A percentile compares a stretch with the other conserved stretches of the same genome.
These are phyloP conservation scores for pig (Sus scrofa) DNA, from an alignment of 2,113 vertebrate genomes.

Conservation along the genomic window DNA sequence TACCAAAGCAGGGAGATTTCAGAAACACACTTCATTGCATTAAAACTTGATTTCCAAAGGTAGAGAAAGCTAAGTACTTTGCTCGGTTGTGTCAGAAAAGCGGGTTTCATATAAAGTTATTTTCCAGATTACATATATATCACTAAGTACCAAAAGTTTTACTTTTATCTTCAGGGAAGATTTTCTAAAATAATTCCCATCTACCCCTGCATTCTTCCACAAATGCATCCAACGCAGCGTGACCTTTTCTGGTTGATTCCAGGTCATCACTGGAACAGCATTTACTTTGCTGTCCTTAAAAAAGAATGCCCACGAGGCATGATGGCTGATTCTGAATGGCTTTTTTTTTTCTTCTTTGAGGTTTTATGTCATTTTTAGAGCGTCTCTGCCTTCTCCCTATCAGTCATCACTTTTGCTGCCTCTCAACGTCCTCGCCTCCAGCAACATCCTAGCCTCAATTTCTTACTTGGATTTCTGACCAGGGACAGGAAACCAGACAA, in stretches of 20 bases:
- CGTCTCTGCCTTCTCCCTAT: neutral
- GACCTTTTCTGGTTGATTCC: neutral
- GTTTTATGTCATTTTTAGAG: neutral
- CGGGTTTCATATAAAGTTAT: neutral
- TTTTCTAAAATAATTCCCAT: neutral
- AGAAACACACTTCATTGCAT: neutral
- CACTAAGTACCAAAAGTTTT: neutral
- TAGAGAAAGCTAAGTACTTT: neutral
- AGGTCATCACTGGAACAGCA: neutral
- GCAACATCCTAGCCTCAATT: neutral
- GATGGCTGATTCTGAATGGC: neutral
- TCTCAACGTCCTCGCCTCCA: neutral
- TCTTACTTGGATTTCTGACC: neutral
- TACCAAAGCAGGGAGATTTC: neutral
- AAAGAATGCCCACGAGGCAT: neutral
- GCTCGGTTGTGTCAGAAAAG: neutral
- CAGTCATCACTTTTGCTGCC: neutral
- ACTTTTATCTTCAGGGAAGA: neutral
- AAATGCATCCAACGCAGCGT: neutral
- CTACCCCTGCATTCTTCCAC: neutral
- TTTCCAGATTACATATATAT: neutral
- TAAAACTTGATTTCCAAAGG: constrained; percentile 8
- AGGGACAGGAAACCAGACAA: neutral
- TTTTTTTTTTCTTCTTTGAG: too few species aligned
- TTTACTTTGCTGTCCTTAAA: neutral